Evolutionary conservation across 2,113 vertebrate genomes (phyloP), one percentile per base, ranked within the genome.

Genomic region (Syngnathoides biaculeatus): DNA sequence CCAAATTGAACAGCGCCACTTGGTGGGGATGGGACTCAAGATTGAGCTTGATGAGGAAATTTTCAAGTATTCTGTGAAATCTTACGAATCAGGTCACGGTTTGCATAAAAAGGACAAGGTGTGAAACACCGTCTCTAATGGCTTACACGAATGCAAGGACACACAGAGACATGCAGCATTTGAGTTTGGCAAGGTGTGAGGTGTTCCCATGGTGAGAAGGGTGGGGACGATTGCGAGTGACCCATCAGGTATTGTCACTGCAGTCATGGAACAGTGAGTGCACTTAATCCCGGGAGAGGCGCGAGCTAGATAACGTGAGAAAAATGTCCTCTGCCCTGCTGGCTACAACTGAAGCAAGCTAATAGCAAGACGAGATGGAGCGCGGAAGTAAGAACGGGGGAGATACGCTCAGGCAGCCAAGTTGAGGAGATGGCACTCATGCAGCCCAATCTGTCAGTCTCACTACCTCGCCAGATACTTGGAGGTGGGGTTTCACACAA

Each of bases 361-460:
- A 75, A 77, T 35, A 67, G 70, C 56, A 40, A 73, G 72, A 79
- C 64, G 81, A 83, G 69, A 73, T 20, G 63, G 77, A 69, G 45
- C 53, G 67, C 53, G 68, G 72, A 77, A 43, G 57, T 15, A 75
- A 79, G 66, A 79, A 69, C 2, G 17, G 71, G 67, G 66, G 65
- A 82, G 79, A 67, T 78, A 73, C 10, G 68, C 75, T 74, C 70
- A 59, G 73, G 69, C 75, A 83, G 79, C 79, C 84, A 85, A 81
- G 82, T 74, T 71, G 72, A 84, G 72, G 83, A 85, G 80, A 88
- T 90, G 87, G 88, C 88, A 87, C 79, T 80, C 81, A 65, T 73
- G 84, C 81, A 88, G 73, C 71, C 77, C 91, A 89, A 91, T 91
- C 90, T 90, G 89, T 88, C 85, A 81, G 86, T 89, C 83, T 87